phyloP scores from a whole-genome alignment of 2,888 invertebrate genomes.

The Lacanobia wlatinum region DNA sequence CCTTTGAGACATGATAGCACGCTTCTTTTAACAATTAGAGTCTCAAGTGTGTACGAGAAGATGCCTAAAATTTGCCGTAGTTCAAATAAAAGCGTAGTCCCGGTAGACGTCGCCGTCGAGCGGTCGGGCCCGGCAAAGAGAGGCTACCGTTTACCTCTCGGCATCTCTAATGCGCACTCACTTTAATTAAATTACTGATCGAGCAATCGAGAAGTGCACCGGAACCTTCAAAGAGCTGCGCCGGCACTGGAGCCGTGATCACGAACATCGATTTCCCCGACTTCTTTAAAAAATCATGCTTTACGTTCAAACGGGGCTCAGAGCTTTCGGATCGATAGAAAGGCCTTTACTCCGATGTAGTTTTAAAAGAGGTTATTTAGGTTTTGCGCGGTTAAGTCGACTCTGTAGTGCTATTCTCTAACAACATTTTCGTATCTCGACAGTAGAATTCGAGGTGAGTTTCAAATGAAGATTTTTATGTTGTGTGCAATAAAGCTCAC shows the following conservation, averaged over 20 bases:
- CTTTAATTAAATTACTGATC: conserved; percentile 85
- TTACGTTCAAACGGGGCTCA: conserved; percentile 28
- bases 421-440: no score
- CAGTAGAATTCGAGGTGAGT: no score
- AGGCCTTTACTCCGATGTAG: conserved; percentile 17
- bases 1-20: conserved; percentile 23
- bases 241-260: conserved; percentile 43
- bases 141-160: conserved; percentile 77
- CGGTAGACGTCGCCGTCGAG: conserved; percentile 59
- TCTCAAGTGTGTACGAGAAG: conserved; percentile 56
- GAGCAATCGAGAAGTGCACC: conserved; percentile 76
- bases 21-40: conserved; percentile 50
- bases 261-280: conserved; percentile 56
- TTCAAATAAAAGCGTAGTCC: conserved; percentile 73
- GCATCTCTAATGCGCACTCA: conserved; percentile 80
- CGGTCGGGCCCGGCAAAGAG: conserved; percentile 66
- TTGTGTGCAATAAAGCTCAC: no score
- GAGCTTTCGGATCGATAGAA: conserved; percentile 29
- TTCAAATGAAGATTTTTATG: no score
- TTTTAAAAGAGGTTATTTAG: conserved; percentile 31
- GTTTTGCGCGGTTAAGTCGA: conserved; percentile 13
- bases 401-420: no score
- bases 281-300: conserved; percentile 50
- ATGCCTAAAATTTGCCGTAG: conserved; percentile 64
- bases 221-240: conserved; percentile 71